phyloP scores from a whole-genome alignment of 2,888 invertebrate genomes.

The Notodromas monacha region DNA sequence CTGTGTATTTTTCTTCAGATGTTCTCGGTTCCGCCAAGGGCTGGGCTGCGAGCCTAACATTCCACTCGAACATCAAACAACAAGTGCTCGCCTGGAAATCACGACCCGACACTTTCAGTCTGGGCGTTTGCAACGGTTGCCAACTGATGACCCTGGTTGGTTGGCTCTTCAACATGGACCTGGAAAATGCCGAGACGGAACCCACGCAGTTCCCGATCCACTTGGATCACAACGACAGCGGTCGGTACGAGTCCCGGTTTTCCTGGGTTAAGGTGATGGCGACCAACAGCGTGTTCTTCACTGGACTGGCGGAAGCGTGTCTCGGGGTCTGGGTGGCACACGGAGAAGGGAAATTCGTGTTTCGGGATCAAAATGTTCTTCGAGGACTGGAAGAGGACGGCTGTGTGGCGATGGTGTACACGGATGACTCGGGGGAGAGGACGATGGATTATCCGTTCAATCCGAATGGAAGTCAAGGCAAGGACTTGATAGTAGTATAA shows the following conservation, averaged over 20 bases:
- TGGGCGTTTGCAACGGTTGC: constrained; percentile 95
- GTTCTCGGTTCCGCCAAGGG: constrained; percentile 90
- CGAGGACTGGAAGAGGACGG: too few species aligned
- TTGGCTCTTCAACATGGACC: too few species aligned
- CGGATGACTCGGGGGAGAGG: constrained; percentile 37
- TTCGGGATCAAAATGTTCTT: too few species aligned
- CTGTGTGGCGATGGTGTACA: constrained; percentile 45
- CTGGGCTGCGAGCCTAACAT: constrained; percentile 72
- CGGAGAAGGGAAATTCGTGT: constrained; percentile 80
- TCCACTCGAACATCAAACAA: constrained; percentile 33
- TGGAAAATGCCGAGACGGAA: too few species aligned
- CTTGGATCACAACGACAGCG: constrained; percentile 54
- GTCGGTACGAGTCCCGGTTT: constrained; percentile 54
- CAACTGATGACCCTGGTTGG: constrained; percentile 77
- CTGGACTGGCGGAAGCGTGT: constrained; percentile 50
- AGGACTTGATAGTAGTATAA: too few species aligned
- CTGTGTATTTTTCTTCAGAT: constrained; percentile 23
- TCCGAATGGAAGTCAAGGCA: constrained; percentile 57
- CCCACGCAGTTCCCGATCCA: too few species aligned
- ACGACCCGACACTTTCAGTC: constrained; percentile 46
- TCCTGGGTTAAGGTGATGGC: constrained; percentile 35
- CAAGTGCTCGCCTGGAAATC: constrained; percentile 43
- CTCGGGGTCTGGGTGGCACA: constrained; percentile 92
- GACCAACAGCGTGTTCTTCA: constrained; percentile 46
- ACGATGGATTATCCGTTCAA: constrained; percentile 68